Evolutionary conservation across 2,888 invertebrate genomes (phyloP).

Genomic region (Oligia latruncula): DNA sequence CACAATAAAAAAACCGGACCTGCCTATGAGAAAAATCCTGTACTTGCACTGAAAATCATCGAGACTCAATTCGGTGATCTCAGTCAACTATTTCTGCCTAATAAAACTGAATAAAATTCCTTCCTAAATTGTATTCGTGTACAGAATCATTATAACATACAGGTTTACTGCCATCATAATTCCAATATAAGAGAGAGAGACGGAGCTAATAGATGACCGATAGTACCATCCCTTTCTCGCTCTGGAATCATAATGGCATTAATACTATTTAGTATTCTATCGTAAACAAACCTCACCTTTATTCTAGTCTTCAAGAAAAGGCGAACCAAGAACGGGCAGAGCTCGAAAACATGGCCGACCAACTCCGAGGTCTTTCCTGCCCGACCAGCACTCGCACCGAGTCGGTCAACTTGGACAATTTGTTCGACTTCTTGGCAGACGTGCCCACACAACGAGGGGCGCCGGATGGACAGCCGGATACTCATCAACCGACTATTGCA

Average conservation of each 20-base stretch:
- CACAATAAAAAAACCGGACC: not conserved
- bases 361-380: slow-evolving; percentile 82
- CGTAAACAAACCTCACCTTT: not conserved
- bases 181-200: too few relatives aligned
- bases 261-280: not conserved
- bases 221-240: too few relatives aligned
- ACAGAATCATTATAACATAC: too few relatives aligned
- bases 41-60: not conserved
- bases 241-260: too few relatives aligned
- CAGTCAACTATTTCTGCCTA: too few relatives aligned
- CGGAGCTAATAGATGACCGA: too few relatives aligned
- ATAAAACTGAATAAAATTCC: too few relatives aligned
- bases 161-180: too few relatives aligned
- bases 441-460: slow-evolving; percentile 89
- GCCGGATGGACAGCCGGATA: slow-evolving; percentile 88
- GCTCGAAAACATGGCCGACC: slow-evolving; percentile 86
- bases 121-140: too few relatives aligned
- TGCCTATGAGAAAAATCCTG: not conserved
- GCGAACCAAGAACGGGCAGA: slow-evolving; percentile 91
- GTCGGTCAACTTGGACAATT: slow-evolving; percentile 96
- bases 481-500: slow-evolving; percentile 92
- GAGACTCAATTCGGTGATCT: too few relatives aligned
- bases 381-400: slow-evolving; percentile 89
- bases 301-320: slow-evolving; percentile 91
- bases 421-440: slow-evolving; percentile 97